Evolutionary conservation across 2,888 invertebrate species (phyloP).

Genomic region (Syritta pipiens): DNA sequence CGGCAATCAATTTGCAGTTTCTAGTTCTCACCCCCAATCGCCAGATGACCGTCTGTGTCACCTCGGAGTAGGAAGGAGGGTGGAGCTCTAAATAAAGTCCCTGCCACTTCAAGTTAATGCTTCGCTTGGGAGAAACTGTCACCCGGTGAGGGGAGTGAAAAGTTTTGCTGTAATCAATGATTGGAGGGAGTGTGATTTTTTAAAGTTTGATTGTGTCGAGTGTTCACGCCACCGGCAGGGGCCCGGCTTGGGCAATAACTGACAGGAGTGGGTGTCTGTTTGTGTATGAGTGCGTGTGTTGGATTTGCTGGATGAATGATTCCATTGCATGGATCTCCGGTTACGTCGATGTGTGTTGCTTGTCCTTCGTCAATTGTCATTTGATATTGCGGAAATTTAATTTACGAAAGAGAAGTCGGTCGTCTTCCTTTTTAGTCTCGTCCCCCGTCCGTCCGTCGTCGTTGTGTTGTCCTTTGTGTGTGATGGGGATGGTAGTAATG

Average conservation of each 20-base stretch:
- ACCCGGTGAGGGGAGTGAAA: not conserved
- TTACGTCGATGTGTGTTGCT: slow-evolving; percentile 12
- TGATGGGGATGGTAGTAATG: slow-evolving; percentile 8
- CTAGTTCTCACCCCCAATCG: slow-evolving; percentile 7
- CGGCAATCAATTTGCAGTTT: slow-evolving; percentile 28
- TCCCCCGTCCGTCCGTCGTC: not conserved
- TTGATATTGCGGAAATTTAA: slow-evolving; percentile 53
- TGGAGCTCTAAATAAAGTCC: slow-evolving; percentile 26
- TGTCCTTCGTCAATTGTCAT: slow-evolving; percentile 41
- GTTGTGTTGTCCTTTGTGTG: not conserved
- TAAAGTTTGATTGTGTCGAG: slow-evolving; percentile 35
- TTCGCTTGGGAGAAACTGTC: slow-evolving; percentile 7
- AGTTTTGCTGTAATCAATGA: slow-evolving; percentile 36
- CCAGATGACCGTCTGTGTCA: slow-evolving; percentile 6
- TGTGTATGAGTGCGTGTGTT: not conserved
- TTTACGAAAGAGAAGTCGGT: slow-evolving; percentile 38
- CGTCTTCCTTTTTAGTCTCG: not conserved
- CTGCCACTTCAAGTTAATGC: slow-evolving; percentile 31
- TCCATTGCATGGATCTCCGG: slow-evolving; percentile 4
- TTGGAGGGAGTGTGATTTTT: slow-evolving; percentile 31
- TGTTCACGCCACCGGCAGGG: no score
- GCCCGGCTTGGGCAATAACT: no score
- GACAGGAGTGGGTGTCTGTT: no score
- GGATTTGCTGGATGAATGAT: slow-evolving; percentile 19
- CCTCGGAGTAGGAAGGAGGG: no score